phyloP scores from a whole-genome alignment of 2,797 vertebrate species.

The Rhinogobio ventralis region DNA sequence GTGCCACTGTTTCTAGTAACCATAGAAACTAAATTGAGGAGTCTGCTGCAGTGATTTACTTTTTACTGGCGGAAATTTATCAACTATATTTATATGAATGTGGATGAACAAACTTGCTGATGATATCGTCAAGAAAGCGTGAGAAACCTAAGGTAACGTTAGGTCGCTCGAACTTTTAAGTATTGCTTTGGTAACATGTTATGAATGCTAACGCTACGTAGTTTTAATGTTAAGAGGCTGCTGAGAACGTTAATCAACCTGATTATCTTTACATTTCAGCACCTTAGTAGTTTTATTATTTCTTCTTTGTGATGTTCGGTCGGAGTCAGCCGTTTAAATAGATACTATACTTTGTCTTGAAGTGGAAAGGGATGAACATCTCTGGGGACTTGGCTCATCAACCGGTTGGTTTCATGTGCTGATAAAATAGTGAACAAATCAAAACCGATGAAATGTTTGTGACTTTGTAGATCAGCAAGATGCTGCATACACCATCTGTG shows the following conservation, averaged over 20 bases:
- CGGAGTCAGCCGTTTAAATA: not conserved
- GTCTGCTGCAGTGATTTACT: slow-evolving; percentile 55
- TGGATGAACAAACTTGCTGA: not conserved
- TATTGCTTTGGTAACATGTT: not conserved
- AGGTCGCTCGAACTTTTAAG: not conserved
- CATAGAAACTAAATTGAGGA: slow-evolving; percentile 58
- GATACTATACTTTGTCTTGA: not conserved
- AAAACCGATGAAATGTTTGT: not conserved
- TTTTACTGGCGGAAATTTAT: not conserved
- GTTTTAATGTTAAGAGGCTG: not conserved
- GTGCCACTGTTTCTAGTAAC: slow-evolving; percentile 61
- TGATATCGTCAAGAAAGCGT: slow-evolving; percentile 16
- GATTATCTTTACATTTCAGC: not conserved
- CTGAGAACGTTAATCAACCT: not conserved
- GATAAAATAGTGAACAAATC: not conserved
- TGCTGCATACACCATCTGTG: slow-evolving; percentile 30
- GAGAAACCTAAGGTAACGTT: slow-evolving; percentile 37
- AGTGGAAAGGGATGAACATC: not conserved
- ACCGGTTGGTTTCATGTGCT: not conserved
- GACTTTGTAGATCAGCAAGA: slow-evolving; percentile 36
- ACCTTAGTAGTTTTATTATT: not conserved
- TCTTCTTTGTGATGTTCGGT: not conserved
- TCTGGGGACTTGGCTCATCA: not conserved
- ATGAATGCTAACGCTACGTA: slow-evolving; percentile 35
- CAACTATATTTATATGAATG: not conserved